Conservation (phyloP, 2,113 vertebrate species). For the Rhinopomastus cyanomelas region DNA sequence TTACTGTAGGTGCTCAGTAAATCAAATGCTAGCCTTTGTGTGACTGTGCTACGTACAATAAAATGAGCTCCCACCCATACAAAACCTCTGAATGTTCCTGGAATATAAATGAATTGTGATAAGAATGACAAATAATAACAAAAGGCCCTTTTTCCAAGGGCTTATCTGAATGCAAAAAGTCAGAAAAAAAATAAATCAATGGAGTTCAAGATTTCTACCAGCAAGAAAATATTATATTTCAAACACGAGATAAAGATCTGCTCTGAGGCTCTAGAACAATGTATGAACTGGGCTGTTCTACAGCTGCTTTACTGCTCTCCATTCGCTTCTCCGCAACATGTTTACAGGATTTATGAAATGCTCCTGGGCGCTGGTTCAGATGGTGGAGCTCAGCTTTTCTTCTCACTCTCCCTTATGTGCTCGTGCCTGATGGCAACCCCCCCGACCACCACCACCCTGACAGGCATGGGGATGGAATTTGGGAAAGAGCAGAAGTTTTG, state of each 20-base stretch:
- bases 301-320: not conserved
- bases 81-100: not conserved
- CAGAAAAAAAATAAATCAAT: constrained; percentile 18
- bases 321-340: not conserved
- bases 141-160: not conserved
- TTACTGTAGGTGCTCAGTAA: not conserved
- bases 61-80: constrained; percentile 8
- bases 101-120: constrained; percentile 3
- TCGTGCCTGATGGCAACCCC: not conserved
- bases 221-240: constrained; percentile 31
- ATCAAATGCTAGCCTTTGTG: not conserved
- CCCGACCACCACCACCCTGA: not conserved
- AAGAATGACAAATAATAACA: constrained; percentile 44
- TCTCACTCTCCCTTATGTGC: not conserved
- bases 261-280: not conserved
- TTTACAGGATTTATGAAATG: constrained; percentile 2
- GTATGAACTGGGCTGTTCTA: not conserved
- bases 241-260: constrained; percentile 17
- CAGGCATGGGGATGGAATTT: not conserved
- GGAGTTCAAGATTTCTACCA: constrained; percentile 1
- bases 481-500: constrained; percentile 45
- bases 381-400: not conserved
- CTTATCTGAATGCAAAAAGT: constrained; percentile 31
- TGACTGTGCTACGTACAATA: not conserved
- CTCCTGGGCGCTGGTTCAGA: not conserved